Conservation (phyloP, 2,797 vertebrate species). For the Sebastolobus altivelis region DNA sequence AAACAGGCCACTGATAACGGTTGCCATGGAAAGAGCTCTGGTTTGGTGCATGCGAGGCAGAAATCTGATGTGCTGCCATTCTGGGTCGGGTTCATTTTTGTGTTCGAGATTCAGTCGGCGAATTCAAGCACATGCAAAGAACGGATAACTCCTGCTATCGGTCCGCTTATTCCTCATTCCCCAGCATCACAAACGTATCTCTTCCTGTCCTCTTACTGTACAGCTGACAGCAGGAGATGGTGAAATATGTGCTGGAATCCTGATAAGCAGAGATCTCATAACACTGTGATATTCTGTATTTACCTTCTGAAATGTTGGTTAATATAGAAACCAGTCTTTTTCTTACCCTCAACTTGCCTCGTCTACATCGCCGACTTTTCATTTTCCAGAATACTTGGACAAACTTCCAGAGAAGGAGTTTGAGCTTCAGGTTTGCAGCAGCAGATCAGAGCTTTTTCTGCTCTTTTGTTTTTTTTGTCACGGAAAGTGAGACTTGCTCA, state of each 20-base stretch:
- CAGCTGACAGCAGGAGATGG: background rate
- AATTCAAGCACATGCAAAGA: slow-evolving; percentile 46
- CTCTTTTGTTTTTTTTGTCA: slow-evolving; percentile 44
- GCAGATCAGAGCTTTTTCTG: slow-evolving; percentile 30
- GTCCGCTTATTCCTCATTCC: slow-evolving; percentile 9
- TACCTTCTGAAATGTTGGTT: slow-evolving; percentile 16
- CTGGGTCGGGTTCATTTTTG: slow-evolving; percentile 37
- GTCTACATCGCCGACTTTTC: background rate
- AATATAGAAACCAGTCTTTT: slow-evolving; percentile 7
- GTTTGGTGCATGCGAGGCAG: slow-evolving; percentile 61
- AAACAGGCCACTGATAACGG: slow-evolving; percentile 73
- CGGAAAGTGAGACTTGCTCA: slow-evolving; percentile 22
- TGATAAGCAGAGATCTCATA: slow-evolving; percentile 39
- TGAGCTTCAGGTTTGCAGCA: slow-evolving; percentile 29
- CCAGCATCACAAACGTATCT: background rate
- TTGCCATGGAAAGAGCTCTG: slow-evolving; percentile 75
- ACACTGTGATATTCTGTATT: background rate
- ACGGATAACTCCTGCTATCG: slow-evolving; percentile 29
- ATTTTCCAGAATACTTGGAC: slow-evolving; percentile 20
- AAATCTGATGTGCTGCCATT: slow-evolving; percentile 70
- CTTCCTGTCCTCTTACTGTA: slow-evolving; percentile 15
- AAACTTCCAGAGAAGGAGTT: slow-evolving; percentile 29
- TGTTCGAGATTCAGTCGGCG: slow-evolving; percentile 34
- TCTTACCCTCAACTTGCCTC: background rate
- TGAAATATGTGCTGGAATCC: slow-evolving; percentile 7